Evolutionary conservation across 53 echinoderm and acorn worm species (phyloP).

Genomic region (Holothuria scabra): DNA sequence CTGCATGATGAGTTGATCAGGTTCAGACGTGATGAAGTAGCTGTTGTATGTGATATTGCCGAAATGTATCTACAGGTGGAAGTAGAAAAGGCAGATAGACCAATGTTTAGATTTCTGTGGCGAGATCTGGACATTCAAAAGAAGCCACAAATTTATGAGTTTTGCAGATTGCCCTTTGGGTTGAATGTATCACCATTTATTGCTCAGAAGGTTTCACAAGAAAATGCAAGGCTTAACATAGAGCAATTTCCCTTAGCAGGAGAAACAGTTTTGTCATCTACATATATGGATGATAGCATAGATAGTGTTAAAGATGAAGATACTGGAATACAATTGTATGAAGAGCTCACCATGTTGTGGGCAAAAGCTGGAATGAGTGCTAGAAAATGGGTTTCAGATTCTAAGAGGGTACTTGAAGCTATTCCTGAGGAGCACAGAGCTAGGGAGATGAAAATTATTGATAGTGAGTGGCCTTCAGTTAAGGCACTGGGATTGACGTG

Average conservation of each 20-base stretch:
- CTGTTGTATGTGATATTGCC: constrained; percentile 49
- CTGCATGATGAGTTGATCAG: constrained; percentile 50
- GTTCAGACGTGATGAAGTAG: constrained; percentile 43
- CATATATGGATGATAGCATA: constrained; percentile 59
- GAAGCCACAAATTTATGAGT: constrained; percentile 13
- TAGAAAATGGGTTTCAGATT: constrained; percentile 38
- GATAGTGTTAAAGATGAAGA: constrained; percentile 49
- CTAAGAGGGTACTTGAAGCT: constrained; percentile 13
- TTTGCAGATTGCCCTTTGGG: constrained; percentile 56
- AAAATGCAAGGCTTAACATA: constrained; percentile 23
- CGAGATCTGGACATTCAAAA: constrained; percentile 30
- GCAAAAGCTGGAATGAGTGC: constrained; percentile 43
- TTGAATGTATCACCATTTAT: constrained; percentile 58
- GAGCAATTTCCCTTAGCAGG: constrained; percentile 29
- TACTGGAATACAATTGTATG: constrained; percentile 52
- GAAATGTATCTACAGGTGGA: constrained; percentile 63
- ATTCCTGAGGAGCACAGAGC: constrained; percentile 46
- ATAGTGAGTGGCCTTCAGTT: constrained; percentile 49
- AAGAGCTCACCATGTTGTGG: constrained; percentile 40
- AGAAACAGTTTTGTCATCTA: constrained; percentile 13
- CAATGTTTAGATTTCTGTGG: constrained; percentile 46
- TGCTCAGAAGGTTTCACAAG: constrained; percentile 52
- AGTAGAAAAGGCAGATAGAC: constrained; percentile 5
- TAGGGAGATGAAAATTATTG: constrained; percentile 43
- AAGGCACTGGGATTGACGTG: constrained; percentile 42